A percentile compares a stretch with the other conserved stretches of the same genome.
Conservation (phyloP, 53 echinoderm and acorn worm species). For the Mesocentrotus franciscanus region DNA sequence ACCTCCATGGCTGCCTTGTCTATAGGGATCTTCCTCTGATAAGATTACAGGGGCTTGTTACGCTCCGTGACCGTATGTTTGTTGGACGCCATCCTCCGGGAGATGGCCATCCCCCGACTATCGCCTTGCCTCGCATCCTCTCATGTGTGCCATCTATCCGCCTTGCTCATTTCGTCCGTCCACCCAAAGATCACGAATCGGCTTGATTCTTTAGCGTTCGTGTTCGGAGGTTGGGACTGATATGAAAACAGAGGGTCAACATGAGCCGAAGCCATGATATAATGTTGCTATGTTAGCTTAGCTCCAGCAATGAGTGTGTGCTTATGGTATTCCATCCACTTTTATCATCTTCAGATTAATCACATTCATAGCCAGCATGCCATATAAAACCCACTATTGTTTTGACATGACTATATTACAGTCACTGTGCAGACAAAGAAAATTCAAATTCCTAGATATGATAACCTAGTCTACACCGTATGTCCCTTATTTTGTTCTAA, state of each 20-base stretch:
- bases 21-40: constrained; percentile 39
- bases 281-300: background rate
- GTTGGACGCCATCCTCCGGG: constrained; percentile 50
- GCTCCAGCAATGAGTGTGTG: background rate
- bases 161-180: background rate
- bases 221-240: background rate
- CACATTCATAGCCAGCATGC: background rate
- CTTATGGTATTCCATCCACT: background rate
- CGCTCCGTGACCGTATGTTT: constrained; percentile 60
- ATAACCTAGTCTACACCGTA: background rate
- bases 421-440: background rate
- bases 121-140: constrained; percentile 1
- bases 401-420: too few species aligned
- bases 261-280: background rate
- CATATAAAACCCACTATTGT: background rate
- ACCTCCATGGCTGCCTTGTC: constrained; percentile 3
- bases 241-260: background rate
- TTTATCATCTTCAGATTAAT: background rate
- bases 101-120: constrained; percentile 44
- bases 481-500: too few species aligned
- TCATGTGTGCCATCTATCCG: background rate
- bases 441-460: background rate
- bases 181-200: constrained; percentile 13
- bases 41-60: constrained; percentile 55
- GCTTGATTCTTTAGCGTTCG: constrained; percentile 14